Conservation (phyloP, 2,888 invertebrate species). For the Lomographa bimaculata region DNA sequence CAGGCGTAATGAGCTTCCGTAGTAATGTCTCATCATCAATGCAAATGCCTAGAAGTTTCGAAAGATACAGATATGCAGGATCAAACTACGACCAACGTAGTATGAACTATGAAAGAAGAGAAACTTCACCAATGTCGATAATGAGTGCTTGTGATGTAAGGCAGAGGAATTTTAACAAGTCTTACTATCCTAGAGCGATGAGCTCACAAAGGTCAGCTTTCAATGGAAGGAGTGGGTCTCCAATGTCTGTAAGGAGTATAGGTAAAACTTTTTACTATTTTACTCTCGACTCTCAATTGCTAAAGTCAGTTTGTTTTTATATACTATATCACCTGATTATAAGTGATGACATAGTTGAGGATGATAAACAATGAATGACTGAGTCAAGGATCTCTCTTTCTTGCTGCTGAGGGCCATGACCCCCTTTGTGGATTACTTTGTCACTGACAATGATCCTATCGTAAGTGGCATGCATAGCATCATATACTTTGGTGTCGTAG, state of each 20-base stretch:
- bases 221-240: conserved; percentile 59
- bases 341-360: too few species aligned
- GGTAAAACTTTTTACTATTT: conserved; percentile 43
- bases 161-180: conserved; percentile 42
- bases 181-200: conserved; percentile 41
- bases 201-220: conserved; percentile 49
- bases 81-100: conserved; percentile 49
- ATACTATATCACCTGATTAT: too few species aligned
- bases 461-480: too few species aligned
- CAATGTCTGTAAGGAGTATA: conserved; percentile 61
- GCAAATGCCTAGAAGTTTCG: conserved; percentile 48
- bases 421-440: too few species aligned
- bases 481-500: too few species aligned
- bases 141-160: conserved; percentile 48
- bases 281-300: too few species aligned
- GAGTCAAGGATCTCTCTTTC: too few species aligned
- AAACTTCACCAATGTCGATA: conserved; percentile 56
- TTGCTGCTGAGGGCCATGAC: too few species aligned
- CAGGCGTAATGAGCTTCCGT: conserved; percentile 45
- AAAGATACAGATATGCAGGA: conserved; percentile 42
- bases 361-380: too few species aligned
- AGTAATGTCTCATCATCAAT: conserved; percentile 49
- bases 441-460: too few species aligned
- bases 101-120: conserved; percentile 49
- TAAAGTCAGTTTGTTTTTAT: too few species aligned